phyloP scores from a whole-genome alignment of 64 coral and sea anemone species.

The Montipora foliosa region DNA sequence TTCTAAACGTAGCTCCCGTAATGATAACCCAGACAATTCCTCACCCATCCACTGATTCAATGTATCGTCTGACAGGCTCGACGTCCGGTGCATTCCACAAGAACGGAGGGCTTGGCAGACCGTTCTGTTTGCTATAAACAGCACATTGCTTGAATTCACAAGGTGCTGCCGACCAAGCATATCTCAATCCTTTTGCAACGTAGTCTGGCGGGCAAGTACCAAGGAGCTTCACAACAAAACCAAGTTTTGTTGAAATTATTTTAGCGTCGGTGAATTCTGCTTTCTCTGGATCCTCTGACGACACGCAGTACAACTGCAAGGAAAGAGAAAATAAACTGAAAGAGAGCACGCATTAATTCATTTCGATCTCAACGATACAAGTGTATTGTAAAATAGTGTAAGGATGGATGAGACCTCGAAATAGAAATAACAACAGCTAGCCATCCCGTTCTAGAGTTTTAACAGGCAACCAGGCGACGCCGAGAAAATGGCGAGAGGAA shows the following conservation, averaged over 20 bases:
- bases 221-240: constrained; percentile 19
- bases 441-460: background rate
- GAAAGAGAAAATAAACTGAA: background rate
- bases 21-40: too few relatives aligned
- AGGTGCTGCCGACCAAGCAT: constrained; percentile 86
- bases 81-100: constrained; percentile 75
- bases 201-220: constrained; percentile 35
- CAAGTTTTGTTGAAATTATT: constrained; percentile 51
- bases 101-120: constrained; percentile 78
- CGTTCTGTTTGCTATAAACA: constrained; percentile 90
- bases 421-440: background rate
- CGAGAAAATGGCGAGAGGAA: too few relatives aligned
- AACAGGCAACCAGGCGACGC: background rate
- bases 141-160: constrained; percentile 92
- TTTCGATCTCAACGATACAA: too few relatives aligned
- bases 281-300: background rate
- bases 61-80: background rate
- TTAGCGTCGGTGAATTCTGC: constrained; percentile 60
- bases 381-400: too few relatives aligned
- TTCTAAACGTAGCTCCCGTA: background rate
- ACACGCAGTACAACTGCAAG: constrained; percentile 11
- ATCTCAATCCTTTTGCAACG: constrained; percentile 62
- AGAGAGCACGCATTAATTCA: too few relatives aligned
- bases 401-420: background rate
- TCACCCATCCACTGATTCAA: too few relatives aligned